Base-by-base conservation (phyloP, 2,797 vertebrate genomes). In the Lagodon rhomboides region DNA sequence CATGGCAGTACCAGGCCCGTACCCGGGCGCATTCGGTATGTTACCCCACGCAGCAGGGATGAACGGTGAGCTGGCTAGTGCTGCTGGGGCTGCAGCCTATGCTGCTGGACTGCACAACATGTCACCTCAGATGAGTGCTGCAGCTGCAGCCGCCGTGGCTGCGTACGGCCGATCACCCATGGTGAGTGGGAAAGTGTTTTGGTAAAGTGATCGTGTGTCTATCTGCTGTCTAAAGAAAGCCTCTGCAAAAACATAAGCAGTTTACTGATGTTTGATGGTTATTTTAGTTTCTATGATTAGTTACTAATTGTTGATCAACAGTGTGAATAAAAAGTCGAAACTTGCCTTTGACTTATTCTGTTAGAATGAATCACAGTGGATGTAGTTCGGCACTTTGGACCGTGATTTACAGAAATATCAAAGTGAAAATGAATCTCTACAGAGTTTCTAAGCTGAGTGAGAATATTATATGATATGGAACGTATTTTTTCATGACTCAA, bases 111-210 rank as follows among this genome's bases (percentile, higher is more conserved):
- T 99, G 10, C 98, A 98, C 94, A 98, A 96, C 95, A 98, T 98
- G 96, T 98, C 98, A 8, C 97, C 98, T 16, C 98, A 99, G 93
- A 98, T 98, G 97, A 99, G 97, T 15, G 97, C 95, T 0, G 97
- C 97, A 0, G 97, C 97, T 0, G 97, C 97, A 0, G 97, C 97
- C 0, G 97, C 97, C 25, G 98, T 97, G 74, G 97, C 97, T 46
- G 97, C 97, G 1, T 99, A 99, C 15, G 97, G 97, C 65, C 96
- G 98, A 54, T 97, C 97, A 68, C 97, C 97, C 6, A 98, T 99
- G 97, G 98, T 99, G 94, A 91, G 93, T 87, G 2, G 23, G 51
- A 73, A 58, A 13, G 22, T n/a, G 10, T 38, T 62, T 55, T 63
- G 13, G 15, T 17, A 2, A 65, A 49, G 11, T 41, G 5, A 30